phyloP scores from a whole-genome alignment of 2,888 invertebrate genomes.

The Dryomyza anilis region DNA sequence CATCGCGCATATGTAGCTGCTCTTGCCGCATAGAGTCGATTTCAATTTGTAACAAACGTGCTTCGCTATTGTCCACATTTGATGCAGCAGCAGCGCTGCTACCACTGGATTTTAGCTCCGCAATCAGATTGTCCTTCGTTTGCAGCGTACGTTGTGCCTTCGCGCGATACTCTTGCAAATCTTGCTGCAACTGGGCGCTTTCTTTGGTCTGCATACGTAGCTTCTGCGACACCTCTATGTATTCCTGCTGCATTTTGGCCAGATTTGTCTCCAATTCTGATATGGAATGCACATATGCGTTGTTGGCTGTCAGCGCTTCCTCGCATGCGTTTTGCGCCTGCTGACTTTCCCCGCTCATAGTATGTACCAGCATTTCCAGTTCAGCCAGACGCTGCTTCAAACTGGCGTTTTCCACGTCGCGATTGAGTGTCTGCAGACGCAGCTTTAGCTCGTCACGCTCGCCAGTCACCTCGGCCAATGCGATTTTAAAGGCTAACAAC shows the following conservation, averaged over 20 bases:
- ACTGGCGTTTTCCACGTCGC: constrained; percentile 46
- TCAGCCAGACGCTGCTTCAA: constrained; percentile 45
- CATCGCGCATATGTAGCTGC: constrained; percentile 45
- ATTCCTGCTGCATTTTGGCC: constrained; percentile 61
- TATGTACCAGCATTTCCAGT: constrained; percentile 43
- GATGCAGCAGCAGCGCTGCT: constrained; percentile 34
- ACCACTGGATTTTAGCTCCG: constrained; percentile 63
- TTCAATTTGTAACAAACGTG: constrained; percentile 64
- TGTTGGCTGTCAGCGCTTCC: constrained; percentile 41
- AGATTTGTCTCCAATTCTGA: constrained; percentile 57
- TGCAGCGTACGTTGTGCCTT: constrained; percentile 78
- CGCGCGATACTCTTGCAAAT: constrained; percentile 77
- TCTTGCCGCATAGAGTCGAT: constrained; percentile 65
- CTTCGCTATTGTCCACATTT: constrained; percentile 47
- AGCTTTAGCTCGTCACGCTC: constrained; percentile 53
- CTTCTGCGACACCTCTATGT: constrained; percentile 62
- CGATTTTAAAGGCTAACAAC: constrained; percentile 53
- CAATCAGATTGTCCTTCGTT: constrained; percentile 76
- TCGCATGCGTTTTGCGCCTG: constrained; percentile 42
- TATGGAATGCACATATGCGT: constrained; percentile 54
- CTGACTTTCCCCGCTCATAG: constrained; percentile 47
- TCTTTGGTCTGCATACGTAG: constrained; percentile 63
- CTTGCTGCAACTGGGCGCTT: constrained; percentile 61
- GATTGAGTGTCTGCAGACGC: constrained; percentile 44
- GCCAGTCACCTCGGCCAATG: constrained; percentile 48